A percentile compares a stretch with the other conserved stretches of the same genome.
phyloP scores from a whole-genome alignment of 2,888 invertebrate species.

The Nudaria mundana region DNA sequence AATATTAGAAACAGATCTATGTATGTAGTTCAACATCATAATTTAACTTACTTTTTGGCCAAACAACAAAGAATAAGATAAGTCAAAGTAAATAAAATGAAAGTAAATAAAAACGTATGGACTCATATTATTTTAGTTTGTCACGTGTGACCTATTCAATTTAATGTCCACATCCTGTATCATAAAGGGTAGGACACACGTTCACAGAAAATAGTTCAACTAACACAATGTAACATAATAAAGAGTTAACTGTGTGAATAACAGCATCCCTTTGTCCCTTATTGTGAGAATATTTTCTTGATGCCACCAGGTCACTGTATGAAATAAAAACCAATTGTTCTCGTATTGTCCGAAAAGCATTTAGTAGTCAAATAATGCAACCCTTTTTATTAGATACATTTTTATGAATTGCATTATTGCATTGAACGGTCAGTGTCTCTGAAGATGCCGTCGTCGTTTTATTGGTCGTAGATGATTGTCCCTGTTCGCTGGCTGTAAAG shows the following conservation, averaged over 20 bases:
- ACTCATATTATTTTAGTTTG: too few relatives aligned
- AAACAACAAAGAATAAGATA: too few relatives aligned
- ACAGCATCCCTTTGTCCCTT: slow-evolving; percentile 75
- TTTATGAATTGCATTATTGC: slow-evolving; percentile 25
- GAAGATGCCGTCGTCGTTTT: too few relatives aligned
- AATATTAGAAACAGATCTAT: slow-evolving; percentile 26
- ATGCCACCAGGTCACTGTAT: slow-evolving; percentile 45
- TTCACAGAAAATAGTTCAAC: slow-evolving; percentile 48
- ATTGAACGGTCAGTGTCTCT: slow-evolving; percentile 32
- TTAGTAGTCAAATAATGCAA: slow-evolving; percentile 40
- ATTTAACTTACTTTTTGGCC: too few relatives aligned
- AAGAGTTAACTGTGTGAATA: slow-evolving; percentile 79
- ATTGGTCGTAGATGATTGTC: too few relatives aligned
- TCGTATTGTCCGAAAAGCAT: slow-evolving; percentile 47
- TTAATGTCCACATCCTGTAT: slow-evolving; percentile 26
- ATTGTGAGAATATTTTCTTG: slow-evolving; percentile 74
- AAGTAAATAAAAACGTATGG: too few relatives aligned
- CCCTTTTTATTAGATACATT: slow-evolving; percentile 33
- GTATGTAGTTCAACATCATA: background rate
- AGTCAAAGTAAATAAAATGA: too few relatives aligned
- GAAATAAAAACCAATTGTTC: slow-evolving; percentile 38
- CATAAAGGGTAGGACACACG: slow-evolving; percentile 23
- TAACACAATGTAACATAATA: slow-evolving; percentile 50
- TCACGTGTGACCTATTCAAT: too few relatives aligned
- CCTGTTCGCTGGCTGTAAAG: slow-evolving; percentile 28